Evolutionary conservation across 2,888 invertebrate species (phyloP).

Genomic region (Salticus scenicus): DNA sequence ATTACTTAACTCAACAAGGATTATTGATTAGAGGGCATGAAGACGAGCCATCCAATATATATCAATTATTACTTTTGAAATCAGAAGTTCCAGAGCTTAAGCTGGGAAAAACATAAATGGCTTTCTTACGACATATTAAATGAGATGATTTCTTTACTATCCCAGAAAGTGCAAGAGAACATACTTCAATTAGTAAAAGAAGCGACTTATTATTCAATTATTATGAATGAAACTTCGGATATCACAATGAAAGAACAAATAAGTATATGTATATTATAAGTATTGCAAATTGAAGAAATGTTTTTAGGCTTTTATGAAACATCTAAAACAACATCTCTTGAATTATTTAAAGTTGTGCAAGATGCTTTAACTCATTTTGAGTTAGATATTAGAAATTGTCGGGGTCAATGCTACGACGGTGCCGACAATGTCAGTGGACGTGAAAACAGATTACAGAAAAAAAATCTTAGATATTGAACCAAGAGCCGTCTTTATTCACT

Average conservation of each 20-base stretch:
- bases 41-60: neutral
- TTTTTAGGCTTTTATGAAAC: neutral
- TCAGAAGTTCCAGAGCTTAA: neutral
- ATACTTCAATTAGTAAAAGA: no score
- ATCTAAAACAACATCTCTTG: no score
- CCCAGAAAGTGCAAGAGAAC: neutral
- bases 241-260: neutral
- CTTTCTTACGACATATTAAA: neutral
- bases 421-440: neutral
- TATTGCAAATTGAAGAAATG: neutral
- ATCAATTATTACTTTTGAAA: neutral
- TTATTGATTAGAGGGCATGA: neutral
- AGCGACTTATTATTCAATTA: neutral
- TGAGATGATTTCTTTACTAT: neutral
- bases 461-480: neutral
- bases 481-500: neutral
- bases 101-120: neutral
- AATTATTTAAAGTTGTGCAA: neutral
- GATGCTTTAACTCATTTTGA: neutral
- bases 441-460: no score
- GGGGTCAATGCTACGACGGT: neutral
- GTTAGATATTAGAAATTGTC: neutral
- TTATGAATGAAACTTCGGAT: neutral
- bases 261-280: neutral
- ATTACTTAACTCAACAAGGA: neutral